Conservation (phyloP, 2,888 invertebrate species). For the Sepiola atlantica region DNA sequence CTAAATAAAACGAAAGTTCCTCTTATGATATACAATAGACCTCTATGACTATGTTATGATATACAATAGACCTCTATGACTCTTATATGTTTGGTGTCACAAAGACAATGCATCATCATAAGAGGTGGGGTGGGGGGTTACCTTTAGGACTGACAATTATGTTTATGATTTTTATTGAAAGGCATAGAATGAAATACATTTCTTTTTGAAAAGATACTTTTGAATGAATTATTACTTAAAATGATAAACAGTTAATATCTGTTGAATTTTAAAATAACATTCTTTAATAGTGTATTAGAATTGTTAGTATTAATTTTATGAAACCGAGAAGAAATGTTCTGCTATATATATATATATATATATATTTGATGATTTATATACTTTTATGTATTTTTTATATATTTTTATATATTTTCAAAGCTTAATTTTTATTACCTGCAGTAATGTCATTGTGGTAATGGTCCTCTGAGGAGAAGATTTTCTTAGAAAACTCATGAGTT, state of each 20-base stretch:
- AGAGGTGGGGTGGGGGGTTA: no score
- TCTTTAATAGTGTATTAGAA: neutral
- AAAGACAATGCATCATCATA: neutral
- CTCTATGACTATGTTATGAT: neutral
- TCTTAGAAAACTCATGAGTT: no score
- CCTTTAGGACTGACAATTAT: neutral
- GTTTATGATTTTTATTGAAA: neutral
- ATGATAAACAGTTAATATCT: neutral
- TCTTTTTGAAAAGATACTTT: neutral
- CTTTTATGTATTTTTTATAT: no score
- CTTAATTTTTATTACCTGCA: no score
- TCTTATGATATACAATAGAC: neutral
- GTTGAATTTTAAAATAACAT: neutral
- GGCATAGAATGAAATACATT: neutral
- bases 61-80: neutral
- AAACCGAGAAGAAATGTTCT: no score
- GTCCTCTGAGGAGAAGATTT: no score
- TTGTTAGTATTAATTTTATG: no score
- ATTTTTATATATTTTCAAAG: no score
- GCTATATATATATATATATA: no score
- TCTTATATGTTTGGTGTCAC: neutral
- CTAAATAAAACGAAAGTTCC: slow-evolving; percentile 4
- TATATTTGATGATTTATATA: no score
- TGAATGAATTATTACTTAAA: neutral
- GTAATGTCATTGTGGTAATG: no score